These are phyloP conservation scores for Cliona cf. orientalis DNA, from an alignment of 37 sponge, comb jelly and placozoan genomes.

Conservation along the genomic window DNA sequence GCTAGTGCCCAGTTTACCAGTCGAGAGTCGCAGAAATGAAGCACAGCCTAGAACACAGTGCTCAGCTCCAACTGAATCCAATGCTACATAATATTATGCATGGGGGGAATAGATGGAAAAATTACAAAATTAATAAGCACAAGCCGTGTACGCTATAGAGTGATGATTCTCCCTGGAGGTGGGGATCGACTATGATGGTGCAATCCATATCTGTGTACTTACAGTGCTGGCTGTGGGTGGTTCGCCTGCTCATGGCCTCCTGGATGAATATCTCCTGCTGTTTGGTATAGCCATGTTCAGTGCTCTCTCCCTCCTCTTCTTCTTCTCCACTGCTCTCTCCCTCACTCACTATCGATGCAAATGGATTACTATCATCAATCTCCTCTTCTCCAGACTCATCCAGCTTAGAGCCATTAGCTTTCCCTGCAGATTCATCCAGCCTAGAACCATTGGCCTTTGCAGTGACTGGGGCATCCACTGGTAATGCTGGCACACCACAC, in stretches of 20 bases:
- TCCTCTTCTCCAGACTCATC: too few species aligned
- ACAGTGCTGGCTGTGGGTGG: too few species aligned
- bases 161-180: too few species aligned
- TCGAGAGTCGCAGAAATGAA: conserved; percentile 33
- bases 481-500: not conserved
- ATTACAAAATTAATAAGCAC: not conserved
- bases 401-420: too few species aligned
- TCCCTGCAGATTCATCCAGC: too few species aligned
- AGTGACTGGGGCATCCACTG: too few species aligned
- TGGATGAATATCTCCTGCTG: not conserved
- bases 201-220: too few species aligned
- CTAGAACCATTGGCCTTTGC: too few species aligned
- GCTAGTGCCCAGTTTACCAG: too few species aligned
- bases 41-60: conserved; percentile 52
- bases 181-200: too few species aligned
- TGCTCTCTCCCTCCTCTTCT: conserved; percentile 1
- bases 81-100: not conserved
- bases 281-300: not conserved
- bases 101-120: not conserved
- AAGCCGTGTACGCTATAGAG: too few species aligned
- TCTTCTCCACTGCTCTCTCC: conserved; percentile 1
- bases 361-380: not conserved
- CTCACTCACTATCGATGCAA: conserved; percentile 5
- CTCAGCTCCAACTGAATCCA: conserved; percentile 48
- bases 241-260: conserved; percentile 9